Base-by-base conservation (phyloP, 2,888 invertebrate genomes). In the Drosophila demipolita region DNA sequence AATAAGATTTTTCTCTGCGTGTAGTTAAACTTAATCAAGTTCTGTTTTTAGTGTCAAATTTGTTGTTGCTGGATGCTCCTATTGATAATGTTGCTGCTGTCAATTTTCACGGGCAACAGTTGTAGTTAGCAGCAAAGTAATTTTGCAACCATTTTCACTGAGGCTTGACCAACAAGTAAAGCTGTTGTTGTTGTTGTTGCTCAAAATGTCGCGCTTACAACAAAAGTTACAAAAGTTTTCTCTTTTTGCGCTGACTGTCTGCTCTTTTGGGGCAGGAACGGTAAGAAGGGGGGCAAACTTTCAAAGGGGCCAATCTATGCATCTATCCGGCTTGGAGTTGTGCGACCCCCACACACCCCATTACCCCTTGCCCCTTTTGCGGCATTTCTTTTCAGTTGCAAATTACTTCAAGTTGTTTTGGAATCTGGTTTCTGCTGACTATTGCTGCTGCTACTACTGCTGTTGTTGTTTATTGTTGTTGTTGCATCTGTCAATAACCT, bases 351-450 rank as follows among this genome's bases (percentile, higher is more conserved):
- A 35, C 38, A 11, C 15, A 3, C 29, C 17, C 12, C 12, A 54
- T 26, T n/a, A 26, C 6, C 32, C 45, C 5, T n/a, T 12, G 11
- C 35, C 40, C 45, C 69, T 62, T 72, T 78, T 75, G 79, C 70
- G 73, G 81, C 78, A 85, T 85, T 87, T 85, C 86, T 85, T 81
- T 87, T 83, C 77, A 83, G 77, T 85, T 85, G 87, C 82, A 79
- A 85, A 86, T 86, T 87, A 85, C 84, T 81, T 85, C 73, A 76
- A 78, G 85, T 81, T 83, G 82, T 60, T 78, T 62, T 62, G 55
- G 58, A 78, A 76, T 76, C 79, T 70, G 76, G 75, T 79, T 79
- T 79, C 69, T 77, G 60, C 60, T 23, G 55, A 48, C 45, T 59
- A 33, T 42, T 38, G 57, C 33, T 61, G 66, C 65, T 77, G 75